Evolutionary conservation across 2,888 invertebrate genomes (phyloP).

Genomic region (Agrypnus murinus): DNA sequence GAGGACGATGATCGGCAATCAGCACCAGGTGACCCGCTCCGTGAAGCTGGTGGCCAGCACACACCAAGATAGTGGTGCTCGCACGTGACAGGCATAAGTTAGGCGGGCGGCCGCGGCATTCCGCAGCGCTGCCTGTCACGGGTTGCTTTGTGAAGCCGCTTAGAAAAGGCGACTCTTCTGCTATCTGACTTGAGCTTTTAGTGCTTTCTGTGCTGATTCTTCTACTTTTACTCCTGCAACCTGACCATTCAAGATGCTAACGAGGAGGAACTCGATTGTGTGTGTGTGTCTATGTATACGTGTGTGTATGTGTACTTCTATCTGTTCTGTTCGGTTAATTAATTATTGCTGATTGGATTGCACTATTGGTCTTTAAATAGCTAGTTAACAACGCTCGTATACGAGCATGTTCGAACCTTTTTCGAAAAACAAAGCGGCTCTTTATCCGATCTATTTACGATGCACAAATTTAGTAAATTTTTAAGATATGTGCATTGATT

Average conservation of each 20-base stretch:
- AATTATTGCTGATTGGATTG: constrained; percentile 62
- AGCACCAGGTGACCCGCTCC: constrained; percentile 58
- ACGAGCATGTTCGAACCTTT: constrained; percentile 26
- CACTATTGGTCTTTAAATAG: constrained; percentile 60
- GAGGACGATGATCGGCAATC: constrained; percentile 45
- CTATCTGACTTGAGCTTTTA: constrained; percentile 52
- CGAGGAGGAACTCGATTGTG: constrained; percentile 54
- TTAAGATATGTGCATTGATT: too few species aligned
- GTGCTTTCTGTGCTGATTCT: constrained; percentile 52
- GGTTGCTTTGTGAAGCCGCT: constrained; percentile 65
- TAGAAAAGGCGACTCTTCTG: constrained; percentile 51
- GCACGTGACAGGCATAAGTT: constrained; percentile 70
- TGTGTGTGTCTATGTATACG: not conserved
- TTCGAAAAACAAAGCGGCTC: constrained; percentile 15
- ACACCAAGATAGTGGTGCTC: constrained; percentile 61
- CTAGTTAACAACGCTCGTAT: constrained; percentile 58
- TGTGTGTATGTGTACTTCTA: constrained; percentile 43
- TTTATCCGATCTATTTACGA: not conserved
- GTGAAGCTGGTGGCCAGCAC: constrained; percentile 61
- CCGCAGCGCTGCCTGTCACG: constrained; percentile 66
- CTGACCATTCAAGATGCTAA: constrained; percentile 53
- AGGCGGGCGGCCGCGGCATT: constrained; percentile 67
- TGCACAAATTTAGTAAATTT: too few species aligned
- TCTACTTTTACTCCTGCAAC: constrained; percentile 34
- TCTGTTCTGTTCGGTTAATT: constrained; percentile 60